Evolutionary conservation across 2,797 vertebrate species (phyloP).

Genomic region (Diglossa cyanea): DNA sequence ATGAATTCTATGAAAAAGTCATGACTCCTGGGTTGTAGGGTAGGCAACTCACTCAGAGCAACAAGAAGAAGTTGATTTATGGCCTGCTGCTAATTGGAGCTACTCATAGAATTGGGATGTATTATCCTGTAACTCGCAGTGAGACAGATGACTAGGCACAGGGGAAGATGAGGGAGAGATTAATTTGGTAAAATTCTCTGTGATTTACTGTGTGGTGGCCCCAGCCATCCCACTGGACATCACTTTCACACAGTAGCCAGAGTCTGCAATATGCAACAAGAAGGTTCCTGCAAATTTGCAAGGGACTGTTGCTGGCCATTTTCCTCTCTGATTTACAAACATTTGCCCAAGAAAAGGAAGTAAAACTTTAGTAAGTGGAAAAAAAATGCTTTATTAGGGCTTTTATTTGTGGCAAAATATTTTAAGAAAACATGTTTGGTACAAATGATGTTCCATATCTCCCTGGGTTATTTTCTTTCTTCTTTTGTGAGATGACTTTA

Average conservation of each 20-base stretch:
- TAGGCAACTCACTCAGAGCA: background rate
- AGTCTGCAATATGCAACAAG: background rate
- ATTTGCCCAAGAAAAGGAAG: background rate
- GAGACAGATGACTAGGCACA: background rate
- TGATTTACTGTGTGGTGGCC: background rate
- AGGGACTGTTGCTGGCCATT: background rate
- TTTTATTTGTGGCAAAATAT: background rate
- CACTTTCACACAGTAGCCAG: background rate
- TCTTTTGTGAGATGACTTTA: background rate
- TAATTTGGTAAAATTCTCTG: background rate
- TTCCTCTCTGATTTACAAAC: background rate
- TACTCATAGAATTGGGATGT: background rate
- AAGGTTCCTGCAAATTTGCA: background rate
- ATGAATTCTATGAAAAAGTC: background rate
- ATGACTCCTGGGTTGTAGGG: background rate
- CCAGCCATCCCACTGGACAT: background rate
- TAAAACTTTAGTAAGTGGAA: background rate
- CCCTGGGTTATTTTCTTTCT: background rate
- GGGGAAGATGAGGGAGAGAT: background rate
- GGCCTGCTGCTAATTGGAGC: background rate
- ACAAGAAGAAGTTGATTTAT: background rate
- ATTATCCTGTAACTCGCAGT: background rate
- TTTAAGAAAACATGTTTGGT: background rate
- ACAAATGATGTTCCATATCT: background rate
- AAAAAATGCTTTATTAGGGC: background rate